Evolutionary conservation across 2,797 vertebrate species (phyloP).

Genomic region (Falco concolor): DNA sequence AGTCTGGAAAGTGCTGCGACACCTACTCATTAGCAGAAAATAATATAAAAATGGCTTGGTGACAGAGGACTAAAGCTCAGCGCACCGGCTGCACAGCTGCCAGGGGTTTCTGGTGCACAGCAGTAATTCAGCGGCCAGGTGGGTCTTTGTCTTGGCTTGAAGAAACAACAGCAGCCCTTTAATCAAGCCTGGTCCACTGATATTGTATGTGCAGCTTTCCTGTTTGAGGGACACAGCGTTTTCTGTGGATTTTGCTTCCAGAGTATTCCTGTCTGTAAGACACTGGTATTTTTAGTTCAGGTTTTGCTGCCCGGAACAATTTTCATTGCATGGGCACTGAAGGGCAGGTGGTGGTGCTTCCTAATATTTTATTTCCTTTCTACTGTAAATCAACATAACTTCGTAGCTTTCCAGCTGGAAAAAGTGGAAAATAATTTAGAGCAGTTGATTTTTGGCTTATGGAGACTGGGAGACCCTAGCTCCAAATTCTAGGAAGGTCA

Average conservation of each 20-base stretch:
- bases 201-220: rapidly evolving
- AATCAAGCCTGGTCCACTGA: background rate
- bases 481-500: background rate
- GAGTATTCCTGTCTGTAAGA: background rate
- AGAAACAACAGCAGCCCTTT: background rate
- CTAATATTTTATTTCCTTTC: background rate
- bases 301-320: background rate
- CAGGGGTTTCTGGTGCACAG: too few relatives aligned
- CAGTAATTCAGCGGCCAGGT: background rate
- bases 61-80: background rate
- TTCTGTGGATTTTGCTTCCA: background rate
- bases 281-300: background rate
- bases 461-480: background rate
- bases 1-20: too few relatives aligned
- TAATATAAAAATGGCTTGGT: background rate
- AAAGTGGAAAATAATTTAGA: background rate
- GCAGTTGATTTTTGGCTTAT: background rate
- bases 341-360: background rate
- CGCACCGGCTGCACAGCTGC: background rate
- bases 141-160: background rate
- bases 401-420: background rate
- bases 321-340: background rate
- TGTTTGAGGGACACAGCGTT: background rate
- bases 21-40: background rate
- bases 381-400: background rate